phyloP scores from a whole-genome alignment of 2,797 vertebrate genomes.

The Neomorphus geoffroyi region DNA sequence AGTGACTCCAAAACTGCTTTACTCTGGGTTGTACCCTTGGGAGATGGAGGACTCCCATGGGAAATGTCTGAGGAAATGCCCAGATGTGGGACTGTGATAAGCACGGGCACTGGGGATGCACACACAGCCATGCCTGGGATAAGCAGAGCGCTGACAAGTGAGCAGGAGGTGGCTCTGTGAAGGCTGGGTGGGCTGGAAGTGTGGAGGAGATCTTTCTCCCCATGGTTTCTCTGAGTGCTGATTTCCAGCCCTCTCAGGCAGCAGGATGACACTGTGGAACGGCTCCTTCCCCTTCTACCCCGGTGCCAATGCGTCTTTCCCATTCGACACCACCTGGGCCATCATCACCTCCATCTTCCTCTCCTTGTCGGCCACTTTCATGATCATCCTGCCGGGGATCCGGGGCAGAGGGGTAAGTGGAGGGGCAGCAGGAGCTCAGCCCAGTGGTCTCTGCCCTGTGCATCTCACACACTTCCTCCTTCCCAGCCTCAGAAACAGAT shows the following conservation, averaged over 20 bases:
- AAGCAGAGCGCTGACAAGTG: not conserved
- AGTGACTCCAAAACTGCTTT: not conserved
- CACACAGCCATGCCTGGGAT: accelerated
- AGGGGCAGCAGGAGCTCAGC: not conserved
- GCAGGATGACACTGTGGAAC: constrained; percentile 85
- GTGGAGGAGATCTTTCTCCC: not conserved
- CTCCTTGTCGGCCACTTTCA: constrained; percentile 77
- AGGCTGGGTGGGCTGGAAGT: not conserved
- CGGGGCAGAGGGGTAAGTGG: constrained; percentile 88
- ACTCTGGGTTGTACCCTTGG: not conserved
- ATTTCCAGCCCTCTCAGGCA: not conserved
- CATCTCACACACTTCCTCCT: not conserved
- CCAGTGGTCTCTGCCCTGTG: not conserved
- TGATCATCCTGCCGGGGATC: constrained; percentile 92
- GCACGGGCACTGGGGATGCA: accelerated
- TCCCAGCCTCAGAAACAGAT: not conserved
- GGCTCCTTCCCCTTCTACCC: constrained; percentile 90
- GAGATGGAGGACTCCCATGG: accelerated
- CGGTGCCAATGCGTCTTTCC: constrained; percentile 81
- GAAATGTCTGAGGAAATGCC: accelerated
- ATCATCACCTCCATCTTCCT: constrained; percentile 85
- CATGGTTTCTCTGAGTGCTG: not conserved
- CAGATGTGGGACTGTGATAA: accelerated
- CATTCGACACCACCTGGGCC: constrained; percentile 78
- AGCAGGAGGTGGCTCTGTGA: not conserved